Percentiles rank a stretch among this genome's conserved stretches.
Conservation (phyloP, 2,888 invertebrate species). For the Cosmia trapezina region DNA sequence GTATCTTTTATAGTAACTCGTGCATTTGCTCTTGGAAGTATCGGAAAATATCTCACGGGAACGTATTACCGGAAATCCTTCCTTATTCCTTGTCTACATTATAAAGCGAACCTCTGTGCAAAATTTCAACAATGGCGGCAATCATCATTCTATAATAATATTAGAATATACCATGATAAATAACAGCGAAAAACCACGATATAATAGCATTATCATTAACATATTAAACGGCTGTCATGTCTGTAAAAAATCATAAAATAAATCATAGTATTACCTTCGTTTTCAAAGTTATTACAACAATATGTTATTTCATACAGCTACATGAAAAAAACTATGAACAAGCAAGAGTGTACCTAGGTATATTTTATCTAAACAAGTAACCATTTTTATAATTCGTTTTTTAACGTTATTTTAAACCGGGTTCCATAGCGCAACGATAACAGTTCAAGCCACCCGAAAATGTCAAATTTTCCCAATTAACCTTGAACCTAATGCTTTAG, state of each 20-base stretch:
- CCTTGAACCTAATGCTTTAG: too few species aligned
- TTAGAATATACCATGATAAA: slow-evolving; percentile 6
- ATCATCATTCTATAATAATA: not conserved
- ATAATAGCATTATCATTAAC: not conserved
- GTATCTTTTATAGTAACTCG: too few species aligned
- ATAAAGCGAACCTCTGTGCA: too few species aligned
- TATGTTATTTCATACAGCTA: not conserved
- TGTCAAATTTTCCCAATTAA: too few species aligned
- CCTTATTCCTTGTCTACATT: too few species aligned
- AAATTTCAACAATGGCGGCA: too few species aligned
- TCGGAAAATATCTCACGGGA: too few species aligned
- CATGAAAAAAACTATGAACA: not conserved
- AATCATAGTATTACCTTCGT: slow-evolving; percentile 14
- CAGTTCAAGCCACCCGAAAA: too few species aligned
- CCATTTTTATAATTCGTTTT: not conserved
- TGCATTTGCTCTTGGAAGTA: too few species aligned
- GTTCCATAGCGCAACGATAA: not conserved
- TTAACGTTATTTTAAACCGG: not conserved
- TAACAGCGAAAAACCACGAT: not conserved
- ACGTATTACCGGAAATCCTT: too few species aligned
- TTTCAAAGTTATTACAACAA: not conserved
- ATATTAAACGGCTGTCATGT: slow-evolving; percentile 2
- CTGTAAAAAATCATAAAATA: not conserved
- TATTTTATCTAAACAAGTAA: too few species aligned
- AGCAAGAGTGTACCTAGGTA: not conserved